Base-by-base conservation (phyloP, 2,113 vertebrate species). In the Hippotragus niger region DNA sequence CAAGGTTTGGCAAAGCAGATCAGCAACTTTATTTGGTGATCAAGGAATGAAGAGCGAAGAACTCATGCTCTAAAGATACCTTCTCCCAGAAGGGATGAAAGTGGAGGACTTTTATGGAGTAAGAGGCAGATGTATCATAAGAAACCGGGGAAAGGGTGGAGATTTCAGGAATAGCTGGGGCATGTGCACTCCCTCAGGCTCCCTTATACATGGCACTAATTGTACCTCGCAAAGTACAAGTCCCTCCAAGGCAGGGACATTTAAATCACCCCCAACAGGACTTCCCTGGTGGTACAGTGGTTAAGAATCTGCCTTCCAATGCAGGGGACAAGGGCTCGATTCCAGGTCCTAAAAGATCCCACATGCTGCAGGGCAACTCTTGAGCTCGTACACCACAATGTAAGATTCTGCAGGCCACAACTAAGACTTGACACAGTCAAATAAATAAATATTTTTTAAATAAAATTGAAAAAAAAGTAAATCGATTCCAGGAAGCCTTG, bases 311-410 rank as follows among this genome's bases (percentile, higher is more conserved):
- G 23, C 40, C 40, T 76, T 43, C 40, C 12, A 76, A 14, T 43
- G 12, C 71, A 76, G 71, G 40, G 3, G 6, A 76, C 27, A 12
- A 40, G 21, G 2, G 36, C 40, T 43, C 0, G 0, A 4, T 76
- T 27, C 36, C 12, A 43, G 40, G 71, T 76, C 40, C 40, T 14
- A 7, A 43, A 43, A 76, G 12, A 15, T 76, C 12, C 71, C 23
- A 76, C 6, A 1, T 43, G 71, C 23, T 43, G 71, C 71, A 76
- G 6, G 40, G 23, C 23, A 76, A 4, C 36, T 76, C 71, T 43
- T 76, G 71, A 43, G 23, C 12, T 76, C 3, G 0, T 15, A 23
- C 71, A 76, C 40, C 40, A 76, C 3, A 76, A 15, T 43, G 71
- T 14, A 76, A 76, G 23, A 43, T 27, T 43, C 71, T 43, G 12